These are phyloP conservation scores for Chondrilla cf. caribensis DNA, from an alignment of 37 sponge, comb jelly and placozoan genomes.

Conservation along the genomic window DNA sequence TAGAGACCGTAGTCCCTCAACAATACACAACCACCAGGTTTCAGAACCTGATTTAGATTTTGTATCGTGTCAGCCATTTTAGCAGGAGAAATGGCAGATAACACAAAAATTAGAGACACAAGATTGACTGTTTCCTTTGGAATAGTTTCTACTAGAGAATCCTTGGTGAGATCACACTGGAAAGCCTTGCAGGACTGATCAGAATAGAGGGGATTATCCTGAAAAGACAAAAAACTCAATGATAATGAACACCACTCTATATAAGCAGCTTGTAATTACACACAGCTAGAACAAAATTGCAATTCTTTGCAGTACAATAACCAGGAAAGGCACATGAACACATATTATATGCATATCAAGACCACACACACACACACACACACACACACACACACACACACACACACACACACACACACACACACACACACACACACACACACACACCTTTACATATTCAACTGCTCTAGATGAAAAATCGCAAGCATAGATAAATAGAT, in stretches of 20 bases:
- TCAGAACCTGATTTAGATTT: slow-evolving; percentile 71
- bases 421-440: too few species aligned
- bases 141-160: slow-evolving; percentile 33
- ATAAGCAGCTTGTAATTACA: too few species aligned
- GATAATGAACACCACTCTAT: too few species aligned
- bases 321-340: background rate
- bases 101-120: slow-evolving; percentile 85
- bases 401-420: too few species aligned
- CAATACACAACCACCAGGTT: slow-evolving; percentile 79
- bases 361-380: too few species aligned
- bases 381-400: too few species aligned
- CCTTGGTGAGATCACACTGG: slow-evolving; percentile 86
- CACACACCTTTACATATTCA: slow-evolving; percentile 85
- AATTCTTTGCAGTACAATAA: too few species aligned
- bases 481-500: slow-evolving; percentile 91
- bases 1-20: slow-evolving; percentile 96
- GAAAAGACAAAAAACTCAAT: background rate
- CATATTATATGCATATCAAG: background rate
- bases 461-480: slow-evolving; percentile 94
- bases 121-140: slow-evolving; percentile 62
- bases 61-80: slow-evolving; percentile 64
- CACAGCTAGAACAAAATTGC: too few species aligned
- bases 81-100: slow-evolving; percentile 90
- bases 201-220: slow-evolving; percentile 61
- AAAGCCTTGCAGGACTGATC: slow-evolving; percentile 63